Percentiles rank a stretch among this genome's conserved stretches.
These are phyloP conservation scores for Callopanchax toddi DNA, from an alignment of 2,113 vertebrate genomes.

Conservation along the genomic window DNA sequence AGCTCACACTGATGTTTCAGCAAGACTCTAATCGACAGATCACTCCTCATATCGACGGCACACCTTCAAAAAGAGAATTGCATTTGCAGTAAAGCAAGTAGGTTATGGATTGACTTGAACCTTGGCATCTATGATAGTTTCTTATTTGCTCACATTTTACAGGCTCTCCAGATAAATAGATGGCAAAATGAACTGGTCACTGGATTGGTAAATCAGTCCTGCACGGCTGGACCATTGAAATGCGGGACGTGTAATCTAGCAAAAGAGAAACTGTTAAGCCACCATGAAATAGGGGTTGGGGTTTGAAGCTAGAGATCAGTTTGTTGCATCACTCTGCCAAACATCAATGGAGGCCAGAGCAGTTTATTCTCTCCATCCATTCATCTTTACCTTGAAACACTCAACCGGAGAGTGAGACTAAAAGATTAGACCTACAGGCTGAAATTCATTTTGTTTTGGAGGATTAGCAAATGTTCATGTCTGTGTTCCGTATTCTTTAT, in stretches of 20 bases:
- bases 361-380: constrained; percentile 66
- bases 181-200: constrained; percentile 41
- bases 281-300: constrained; percentile 82
- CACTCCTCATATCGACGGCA: constrained; percentile 56
- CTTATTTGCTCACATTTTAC: constrained; percentile 22
- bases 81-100: constrained; percentile 46
- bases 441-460: no score
- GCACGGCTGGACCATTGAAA: constrained; percentile 40
- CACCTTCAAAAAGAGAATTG: constrained; percentile 55
- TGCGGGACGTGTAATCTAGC: constrained; percentile 71
- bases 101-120: constrained; percentile 17
- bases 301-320: constrained; percentile 78
- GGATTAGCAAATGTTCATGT: no score
- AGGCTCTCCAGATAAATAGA: constrained; percentile 39
- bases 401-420: constrained; percentile 38
- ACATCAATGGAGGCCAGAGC: constrained; percentile 77
- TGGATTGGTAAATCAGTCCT: constrained; percentile 62
- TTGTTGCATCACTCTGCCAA: constrained; percentile 81
- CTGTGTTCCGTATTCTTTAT: neutral
- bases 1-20: constrained; percentile 47
- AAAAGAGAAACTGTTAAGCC: constrained; percentile 79
- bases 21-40: constrained; percentile 67
- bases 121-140: constrained; percentile 16
- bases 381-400: constrained; percentile 57
- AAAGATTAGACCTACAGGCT: constrained; percentile 41